Evolutionary conservation across 1,140 invertebrate species (phyloP).

Genomic region (Leptopilina clavipes): DNA sequence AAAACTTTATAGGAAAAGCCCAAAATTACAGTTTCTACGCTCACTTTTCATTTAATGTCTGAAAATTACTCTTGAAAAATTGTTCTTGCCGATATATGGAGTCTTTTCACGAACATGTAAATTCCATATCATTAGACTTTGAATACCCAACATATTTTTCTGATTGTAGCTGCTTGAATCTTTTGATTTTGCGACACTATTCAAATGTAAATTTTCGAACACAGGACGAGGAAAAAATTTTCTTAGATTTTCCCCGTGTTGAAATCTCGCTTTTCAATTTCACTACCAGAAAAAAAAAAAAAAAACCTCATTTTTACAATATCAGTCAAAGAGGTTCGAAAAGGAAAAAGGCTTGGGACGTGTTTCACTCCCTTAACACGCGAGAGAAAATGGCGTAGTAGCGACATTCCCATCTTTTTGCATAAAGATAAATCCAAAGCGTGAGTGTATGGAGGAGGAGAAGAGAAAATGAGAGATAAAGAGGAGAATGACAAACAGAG

Average conservation of each 20-base stretch:
- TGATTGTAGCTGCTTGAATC: background rate
- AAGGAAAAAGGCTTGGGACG: background rate
- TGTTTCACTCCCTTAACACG: background rate
- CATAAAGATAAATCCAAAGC: background rate
- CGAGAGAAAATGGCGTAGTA: background rate
- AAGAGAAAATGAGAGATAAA: background rate
- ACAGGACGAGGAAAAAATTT: background rate
- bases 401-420: background rate
- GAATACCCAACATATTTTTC: background rate
- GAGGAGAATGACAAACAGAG: background rate
- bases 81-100: background rate
- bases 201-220: background rate
- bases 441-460: no score
- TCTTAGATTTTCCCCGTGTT: background rate
- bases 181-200: constrained; percentile 20
- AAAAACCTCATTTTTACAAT: background rate
- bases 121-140: background rate
- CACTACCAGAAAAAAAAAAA: background rate
- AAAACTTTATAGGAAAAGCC: no score
- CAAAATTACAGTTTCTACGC: no score
- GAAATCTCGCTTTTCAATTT: constrained; percentile 8
- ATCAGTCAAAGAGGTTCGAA: background rate
- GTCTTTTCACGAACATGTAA: background rate
- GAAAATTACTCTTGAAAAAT: no score
- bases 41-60: background rate